A percentile compares a stretch with the other conserved stretches of the same genome.
Conservation (phyloP, 2,888 invertebrate genomes). For the Loripinus fragilis region DNA sequence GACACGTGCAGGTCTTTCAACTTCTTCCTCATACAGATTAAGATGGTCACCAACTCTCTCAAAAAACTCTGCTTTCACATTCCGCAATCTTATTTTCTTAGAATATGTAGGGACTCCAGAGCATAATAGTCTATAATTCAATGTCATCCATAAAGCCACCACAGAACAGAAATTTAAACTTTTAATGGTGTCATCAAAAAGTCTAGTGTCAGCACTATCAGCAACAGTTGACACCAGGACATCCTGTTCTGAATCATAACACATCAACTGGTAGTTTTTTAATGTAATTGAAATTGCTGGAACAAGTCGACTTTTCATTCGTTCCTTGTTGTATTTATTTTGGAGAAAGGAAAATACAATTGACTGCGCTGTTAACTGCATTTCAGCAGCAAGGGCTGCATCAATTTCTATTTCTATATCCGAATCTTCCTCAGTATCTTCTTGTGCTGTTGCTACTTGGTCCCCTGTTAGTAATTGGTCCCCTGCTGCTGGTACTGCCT, state of each 20-base stretch:
- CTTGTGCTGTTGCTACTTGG: too few relatives aligned
- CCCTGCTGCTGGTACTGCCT: not conserved
- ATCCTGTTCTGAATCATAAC: not conserved
- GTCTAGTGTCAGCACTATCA: not conserved
- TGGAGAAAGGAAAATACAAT: not conserved
- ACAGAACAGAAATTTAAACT: not conserved
- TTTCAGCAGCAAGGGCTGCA: not conserved
- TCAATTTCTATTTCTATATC: not conserved
- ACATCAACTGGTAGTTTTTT: not conserved
- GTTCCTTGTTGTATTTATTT: not conserved
- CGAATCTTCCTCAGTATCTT: not conserved
- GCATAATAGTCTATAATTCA: not conserved
- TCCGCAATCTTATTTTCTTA: not conserved
- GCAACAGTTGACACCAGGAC: not conserved
- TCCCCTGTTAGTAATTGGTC: not conserved
- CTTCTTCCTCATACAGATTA: not conserved
- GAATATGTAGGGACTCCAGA: not conserved
- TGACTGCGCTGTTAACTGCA: not conserved
- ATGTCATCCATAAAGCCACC: not conserved
- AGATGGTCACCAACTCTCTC: not conserved
- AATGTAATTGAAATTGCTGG: not conserved
- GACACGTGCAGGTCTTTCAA: not conserved
- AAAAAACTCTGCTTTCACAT: too few relatives aligned
- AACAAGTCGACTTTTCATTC: not conserved
- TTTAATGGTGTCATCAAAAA: not conserved